A percentile compares a stretch with the other conserved stretches of the same genome.
phyloP scores from a whole-genome alignment of 2,888 invertebrate genomes.

The Axea sp. region DNA sequence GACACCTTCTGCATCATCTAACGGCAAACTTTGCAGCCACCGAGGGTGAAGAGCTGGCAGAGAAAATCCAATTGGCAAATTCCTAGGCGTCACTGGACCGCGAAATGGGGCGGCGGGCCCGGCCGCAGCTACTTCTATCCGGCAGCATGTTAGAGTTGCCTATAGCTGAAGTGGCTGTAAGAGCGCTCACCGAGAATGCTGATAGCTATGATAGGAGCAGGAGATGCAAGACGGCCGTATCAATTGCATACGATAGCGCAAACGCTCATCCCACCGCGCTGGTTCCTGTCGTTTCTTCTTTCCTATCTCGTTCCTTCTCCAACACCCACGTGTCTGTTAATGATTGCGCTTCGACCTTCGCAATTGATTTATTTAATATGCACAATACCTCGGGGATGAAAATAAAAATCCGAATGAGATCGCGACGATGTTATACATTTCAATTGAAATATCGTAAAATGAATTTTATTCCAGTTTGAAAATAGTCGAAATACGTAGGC shows the following conservation, averaged over 20 bases:
- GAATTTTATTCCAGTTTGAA: constrained; percentile 23
- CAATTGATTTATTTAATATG: constrained; percentile 72
- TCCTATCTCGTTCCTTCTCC: constrained; percentile 37
- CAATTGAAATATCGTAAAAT: constrained; percentile 37
- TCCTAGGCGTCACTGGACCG: constrained; percentile 78
- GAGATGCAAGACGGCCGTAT: constrained; percentile 73
- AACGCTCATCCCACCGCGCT: constrained; percentile 57
- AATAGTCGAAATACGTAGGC: too few species aligned
- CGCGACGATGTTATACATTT: neutral
- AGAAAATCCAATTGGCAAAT: constrained; percentile 79
- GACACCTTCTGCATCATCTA: constrained; percentile 75
- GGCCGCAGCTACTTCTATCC: constrained; percentile 73
- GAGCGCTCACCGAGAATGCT: constrained; percentile 67
- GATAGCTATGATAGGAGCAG: constrained; percentile 65
- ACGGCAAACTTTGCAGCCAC: constrained; percentile 71
- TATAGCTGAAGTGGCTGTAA: constrained; percentile 36
- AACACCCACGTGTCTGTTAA: constrained; percentile 67
- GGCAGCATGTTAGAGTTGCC: constrained; percentile 41
- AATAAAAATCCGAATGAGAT: constrained; percentile 30
- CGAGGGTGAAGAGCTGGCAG: constrained; percentile 72
- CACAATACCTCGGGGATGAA: constrained; percentile 13
- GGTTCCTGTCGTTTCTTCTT: constrained; percentile 42
- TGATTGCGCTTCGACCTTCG: constrained; percentile 70
- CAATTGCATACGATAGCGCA: constrained; percentile 76
- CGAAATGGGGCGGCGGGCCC: constrained; percentile 77